phyloP scores from a whole-genome alignment of 2,113 vertebrate species.

The Channa maculata region DNA sequence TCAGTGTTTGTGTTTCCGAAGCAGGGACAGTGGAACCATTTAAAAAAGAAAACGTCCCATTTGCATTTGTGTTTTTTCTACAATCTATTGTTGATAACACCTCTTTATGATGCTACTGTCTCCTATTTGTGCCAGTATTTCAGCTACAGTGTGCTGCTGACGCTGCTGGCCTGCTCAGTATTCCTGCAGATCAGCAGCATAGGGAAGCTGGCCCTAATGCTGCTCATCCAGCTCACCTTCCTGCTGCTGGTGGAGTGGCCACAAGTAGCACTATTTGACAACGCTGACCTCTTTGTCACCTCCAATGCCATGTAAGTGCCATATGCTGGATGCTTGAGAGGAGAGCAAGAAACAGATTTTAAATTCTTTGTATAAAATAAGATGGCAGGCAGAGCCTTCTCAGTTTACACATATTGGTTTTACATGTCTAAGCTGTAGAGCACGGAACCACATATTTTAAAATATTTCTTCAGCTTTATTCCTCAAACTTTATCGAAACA shows the following conservation, averaged over 20 bases:
- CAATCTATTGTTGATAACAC: conserved; percentile 18
- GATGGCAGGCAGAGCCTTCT: too few relatives aligned
- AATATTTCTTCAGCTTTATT: not conserved
- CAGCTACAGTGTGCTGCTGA: conserved; percentile 92
- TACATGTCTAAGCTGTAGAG: too few relatives aligned
- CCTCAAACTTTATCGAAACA: too few relatives aligned
- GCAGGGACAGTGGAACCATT: not conserved
- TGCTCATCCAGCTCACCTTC: conserved; percentile 90
- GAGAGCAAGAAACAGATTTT: too few relatives aligned
- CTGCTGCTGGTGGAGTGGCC: conserved; percentile 93
- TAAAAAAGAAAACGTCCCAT: conserved; percentile 43
- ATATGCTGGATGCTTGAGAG: not conserved
- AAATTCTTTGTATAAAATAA: too few relatives aligned
- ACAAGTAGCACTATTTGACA: conserved; percentile 92
- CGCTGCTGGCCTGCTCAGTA: conserved; percentile 94
- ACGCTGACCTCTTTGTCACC: conserved; percentile 93
- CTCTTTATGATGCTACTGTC: conserved; percentile 20
- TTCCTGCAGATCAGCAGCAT: conserved; percentile 99
- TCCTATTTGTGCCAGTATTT: conserved; percentile 88
- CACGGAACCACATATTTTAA: too few relatives aligned
- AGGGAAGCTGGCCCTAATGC: conserved; percentile 93
- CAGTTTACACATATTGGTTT: too few relatives aligned
- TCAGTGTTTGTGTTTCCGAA: not conserved
- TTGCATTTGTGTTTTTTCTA: conserved; percentile 32
- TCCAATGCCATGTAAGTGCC: conserved; percentile 93